Percentiles rank a stretch among this genome's conserved stretches.
phyloP scores from a whole-genome alignment of 2,888 invertebrate genomes.

The Lobophora halterata region DNA sequence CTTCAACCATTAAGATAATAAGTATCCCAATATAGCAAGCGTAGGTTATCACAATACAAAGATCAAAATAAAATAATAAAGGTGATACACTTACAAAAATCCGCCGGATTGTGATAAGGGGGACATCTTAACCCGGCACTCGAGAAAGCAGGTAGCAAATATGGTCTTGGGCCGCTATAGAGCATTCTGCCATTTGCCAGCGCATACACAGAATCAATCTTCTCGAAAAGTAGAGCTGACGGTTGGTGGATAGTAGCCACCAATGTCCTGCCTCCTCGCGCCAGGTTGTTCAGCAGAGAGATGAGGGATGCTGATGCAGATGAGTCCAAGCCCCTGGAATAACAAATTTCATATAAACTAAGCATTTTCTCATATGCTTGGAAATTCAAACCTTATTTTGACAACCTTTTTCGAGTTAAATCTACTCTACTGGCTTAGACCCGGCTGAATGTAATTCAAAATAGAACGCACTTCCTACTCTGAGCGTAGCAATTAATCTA shows the following conservation, averaged over 20 bases:
- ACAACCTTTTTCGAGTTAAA: too few relatives aligned
- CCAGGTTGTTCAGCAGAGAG: conserved; percentile 88
- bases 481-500: too few relatives aligned
- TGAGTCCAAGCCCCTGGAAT: conserved; percentile 92
- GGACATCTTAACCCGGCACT: conserved; percentile 91
- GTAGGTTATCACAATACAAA: too few relatives aligned
- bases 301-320: conserved; percentile 93
- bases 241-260: conserved; percentile 97
- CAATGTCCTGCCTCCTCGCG: conserved; percentile 92
- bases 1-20: too few relatives aligned
- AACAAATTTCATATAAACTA: conserved; percentile 34
- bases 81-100: conserved; percentile 88
- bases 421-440: too few relatives aligned
- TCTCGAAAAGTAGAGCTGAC: conserved; percentile 94
- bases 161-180: conserved; percentile 88
- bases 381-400: too few relatives aligned
- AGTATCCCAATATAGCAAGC: too few relatives aligned
- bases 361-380: too few relatives aligned
- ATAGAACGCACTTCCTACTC: too few relatives aligned
- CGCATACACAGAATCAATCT: conserved; percentile 94
- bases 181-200: conserved; percentile 91
- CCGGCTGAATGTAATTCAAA: too few relatives aligned
- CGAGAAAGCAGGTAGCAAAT: conserved; percentile 88
- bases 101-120: conserved; percentile 96
- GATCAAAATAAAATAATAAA: too few relatives aligned